Evolutionary conservation across 2,113 vertebrate genomes (phyloP).

Genomic region (Scartelaos histophorus): DNA sequence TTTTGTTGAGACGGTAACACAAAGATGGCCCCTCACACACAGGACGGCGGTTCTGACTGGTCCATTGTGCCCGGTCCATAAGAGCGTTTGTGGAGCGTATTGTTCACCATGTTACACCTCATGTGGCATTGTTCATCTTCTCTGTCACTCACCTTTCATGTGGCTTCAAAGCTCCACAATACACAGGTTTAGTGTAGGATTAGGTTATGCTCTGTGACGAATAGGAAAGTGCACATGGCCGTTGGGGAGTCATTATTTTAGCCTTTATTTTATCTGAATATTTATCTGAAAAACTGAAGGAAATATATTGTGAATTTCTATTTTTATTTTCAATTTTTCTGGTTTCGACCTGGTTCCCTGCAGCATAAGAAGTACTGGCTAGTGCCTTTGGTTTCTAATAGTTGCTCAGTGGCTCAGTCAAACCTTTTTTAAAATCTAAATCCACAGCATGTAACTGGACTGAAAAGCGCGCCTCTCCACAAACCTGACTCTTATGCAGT

Average conservation of each 20-base stretch:
- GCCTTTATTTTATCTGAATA: too few species aligned
- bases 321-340: too few species aligned
- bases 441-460: too few species aligned
- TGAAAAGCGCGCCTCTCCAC: too few species aligned
- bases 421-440: too few species aligned
- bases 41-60: not conserved
- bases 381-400: too few species aligned
- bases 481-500: too few species aligned
- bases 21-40: conserved; percentile 17
- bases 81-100: conserved; percentile 18
- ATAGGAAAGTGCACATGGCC: not conserved
- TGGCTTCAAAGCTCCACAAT: conserved; percentile 8
- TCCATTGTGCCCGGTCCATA: conserved; percentile 7
- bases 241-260: not conserved
- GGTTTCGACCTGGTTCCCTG: too few species aligned
- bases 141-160: not conserved
- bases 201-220: not conserved
- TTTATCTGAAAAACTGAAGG: too few species aligned
- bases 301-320: too few species aligned
- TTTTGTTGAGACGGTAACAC: conserved; percentile 36
- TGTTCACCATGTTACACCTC: conserved; percentile 1
- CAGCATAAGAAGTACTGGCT: too few species aligned
- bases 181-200: not conserved
- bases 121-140: conserved; percentile 14
- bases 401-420: too few species aligned